Evolutionary conservation across 2,113 vertebrate species (phyloP).

Genomic region (Hiodon tergisus): DNA sequence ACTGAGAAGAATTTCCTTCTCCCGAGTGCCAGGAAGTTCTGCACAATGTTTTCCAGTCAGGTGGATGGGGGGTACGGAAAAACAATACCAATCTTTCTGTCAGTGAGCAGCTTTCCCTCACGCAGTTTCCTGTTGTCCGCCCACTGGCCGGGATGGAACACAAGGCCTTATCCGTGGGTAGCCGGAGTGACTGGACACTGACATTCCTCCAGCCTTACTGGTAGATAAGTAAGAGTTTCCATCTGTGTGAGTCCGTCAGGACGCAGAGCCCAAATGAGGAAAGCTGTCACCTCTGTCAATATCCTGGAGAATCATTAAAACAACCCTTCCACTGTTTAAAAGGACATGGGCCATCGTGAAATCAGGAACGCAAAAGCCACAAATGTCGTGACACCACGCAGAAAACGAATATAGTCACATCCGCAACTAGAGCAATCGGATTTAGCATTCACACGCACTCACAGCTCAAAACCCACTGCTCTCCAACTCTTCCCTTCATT

Average conservation of each 20-base stretch:
- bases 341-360: slow-evolving; percentile 11
- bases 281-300: background rate
- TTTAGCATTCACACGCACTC: background rate
- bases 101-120: background rate
- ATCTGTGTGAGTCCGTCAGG: slow-evolving; percentile 41
- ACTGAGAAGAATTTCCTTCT: slow-evolving; percentile 25
- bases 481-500: slow-evolving; percentile 5
- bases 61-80: slow-evolving; percentile 36
- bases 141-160: slow-evolving; percentile 12
- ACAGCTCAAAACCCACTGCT: background rate
- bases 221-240: slow-evolving; percentile 36
- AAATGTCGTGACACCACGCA: background rate
- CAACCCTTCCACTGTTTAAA: background rate
- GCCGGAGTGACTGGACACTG: slow-evolving; percentile 8
- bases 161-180: background rate
- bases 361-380: background rate
- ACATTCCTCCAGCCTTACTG: slow-evolving; percentile 51
- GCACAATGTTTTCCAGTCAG: slow-evolving; percentile 43
- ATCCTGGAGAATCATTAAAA: slow-evolving; percentile 2
- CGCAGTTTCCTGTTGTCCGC: slow-evolving; percentile 54
- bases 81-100: slow-evolving; percentile 27
- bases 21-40: slow-evolving; percentile 44
- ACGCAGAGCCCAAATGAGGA: slow-evolving; percentile 10
- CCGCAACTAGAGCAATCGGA: background rate
- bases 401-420: background rate